These are phyloP conservation scores for Manduca sexta DNA, from an alignment of 1,140 invertebrate species.

Conservation along the genomic window DNA sequence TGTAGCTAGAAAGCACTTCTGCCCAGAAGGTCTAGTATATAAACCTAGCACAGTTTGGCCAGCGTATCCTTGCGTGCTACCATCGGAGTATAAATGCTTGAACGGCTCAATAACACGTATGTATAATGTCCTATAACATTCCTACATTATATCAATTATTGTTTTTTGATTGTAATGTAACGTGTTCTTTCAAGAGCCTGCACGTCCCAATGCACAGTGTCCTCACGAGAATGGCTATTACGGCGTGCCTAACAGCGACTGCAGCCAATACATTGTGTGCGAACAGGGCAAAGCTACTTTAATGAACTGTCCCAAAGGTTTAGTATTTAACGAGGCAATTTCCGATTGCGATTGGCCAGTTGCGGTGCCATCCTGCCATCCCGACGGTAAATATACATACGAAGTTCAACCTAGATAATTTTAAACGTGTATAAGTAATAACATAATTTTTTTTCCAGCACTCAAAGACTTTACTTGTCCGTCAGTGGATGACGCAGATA, in stretches of 20 bases:
- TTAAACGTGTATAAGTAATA: too few relatives aligned
- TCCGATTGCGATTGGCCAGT: slow-evolving; percentile 89
- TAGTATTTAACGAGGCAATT: slow-evolving; percentile 84
- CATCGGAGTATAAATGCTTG: slow-evolving; percentile 29
- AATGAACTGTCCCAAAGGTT: slow-evolving; percentile 82
- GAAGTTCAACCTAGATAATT: too few relatives aligned
- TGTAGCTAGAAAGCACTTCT: slow-evolving; percentile 20
- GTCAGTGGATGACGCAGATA: too few relatives aligned
- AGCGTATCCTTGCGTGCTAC: slow-evolving; percentile 35
- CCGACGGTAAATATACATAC: slow-evolving; percentile 72
- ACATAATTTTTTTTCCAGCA: too few relatives aligned
- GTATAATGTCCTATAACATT: slow-evolving; percentile 9
- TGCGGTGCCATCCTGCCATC: slow-evolving; percentile 80
- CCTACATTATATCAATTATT: too few relatives aligned
- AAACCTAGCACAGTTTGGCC: slow-evolving; percentile 28
- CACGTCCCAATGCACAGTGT: slow-evolving; percentile 80
- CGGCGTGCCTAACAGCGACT: slow-evolving; percentile 79
- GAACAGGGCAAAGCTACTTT: slow-evolving; percentile 77
- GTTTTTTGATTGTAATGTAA: too few relatives aligned
- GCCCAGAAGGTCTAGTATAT: slow-evolving; percentile 41
- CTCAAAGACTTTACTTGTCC: too few relatives aligned
- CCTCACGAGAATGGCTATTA: slow-evolving; percentile 88
- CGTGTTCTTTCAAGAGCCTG: slow-evolving; percentile 28
- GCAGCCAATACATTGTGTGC: slow-evolving; percentile 88
- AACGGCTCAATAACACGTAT: slow-evolving; percentile 16